Conservation (phyloP, 2,888 invertebrate genomes). For the Sturmia bella region DNA sequence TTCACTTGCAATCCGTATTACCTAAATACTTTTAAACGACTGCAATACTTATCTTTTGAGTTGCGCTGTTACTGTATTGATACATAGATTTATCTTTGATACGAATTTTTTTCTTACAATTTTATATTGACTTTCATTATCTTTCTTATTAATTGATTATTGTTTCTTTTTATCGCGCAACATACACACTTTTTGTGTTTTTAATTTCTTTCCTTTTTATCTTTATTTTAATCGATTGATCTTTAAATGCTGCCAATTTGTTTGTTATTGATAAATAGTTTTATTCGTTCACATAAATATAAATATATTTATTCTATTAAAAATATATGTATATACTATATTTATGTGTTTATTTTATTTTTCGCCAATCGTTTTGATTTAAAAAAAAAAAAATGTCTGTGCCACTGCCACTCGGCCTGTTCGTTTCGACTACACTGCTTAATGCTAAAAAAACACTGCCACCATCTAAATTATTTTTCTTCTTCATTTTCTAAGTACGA, state of each 20-base stretch:
- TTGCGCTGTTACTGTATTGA: constrained; percentile 36
- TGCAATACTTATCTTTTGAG: constrained; percentile 71
- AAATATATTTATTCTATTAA: constrained; percentile 37
- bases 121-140: constrained; percentile 38
- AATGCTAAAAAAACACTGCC: constrained; percentile 56
- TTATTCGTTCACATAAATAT: constrained; percentile 20
- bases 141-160: constrained; percentile 52
- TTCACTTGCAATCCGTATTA: constrained; percentile 60
- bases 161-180: constrained; percentile 42
- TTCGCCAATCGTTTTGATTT: constrained; percentile 52
- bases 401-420: constrained; percentile 75
- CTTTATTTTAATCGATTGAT: constrained; percentile 48
- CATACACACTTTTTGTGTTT: background rate
- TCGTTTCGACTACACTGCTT: constrained; percentile 76
- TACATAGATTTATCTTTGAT: constrained; percentile 37
- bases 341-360: constrained; percentile 42
- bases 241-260: constrained; percentile 48
- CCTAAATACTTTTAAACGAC: constrained; percentile 71
- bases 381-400: constrained; percentile 65
- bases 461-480: constrained; percentile 41
- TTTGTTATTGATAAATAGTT: constrained; percentile 48
- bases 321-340: background rate
- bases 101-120: constrained; percentile 21
- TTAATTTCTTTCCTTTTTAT: constrained; percentile 11
- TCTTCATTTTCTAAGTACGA: constrained; percentile 37